Evolutionary conservation across 2,888 invertebrate species (phyloP).

Genomic region (Amblyjoppa proteus): DNA sequence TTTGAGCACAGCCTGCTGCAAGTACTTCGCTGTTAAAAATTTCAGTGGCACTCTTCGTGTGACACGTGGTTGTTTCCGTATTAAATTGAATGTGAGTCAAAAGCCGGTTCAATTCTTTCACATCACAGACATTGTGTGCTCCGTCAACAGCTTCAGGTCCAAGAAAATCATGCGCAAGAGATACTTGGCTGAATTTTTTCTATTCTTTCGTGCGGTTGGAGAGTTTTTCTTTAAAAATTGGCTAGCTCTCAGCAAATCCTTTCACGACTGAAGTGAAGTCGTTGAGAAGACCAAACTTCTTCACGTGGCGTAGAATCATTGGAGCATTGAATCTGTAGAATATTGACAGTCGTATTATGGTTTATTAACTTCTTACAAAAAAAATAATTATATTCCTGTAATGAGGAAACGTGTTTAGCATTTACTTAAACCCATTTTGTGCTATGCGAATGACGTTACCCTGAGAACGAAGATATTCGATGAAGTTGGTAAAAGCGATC

Average conservation of each 20-base stretch:
- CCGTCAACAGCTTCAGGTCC: conserved; percentile 1
- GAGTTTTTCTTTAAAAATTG: conserved; percentile 36
- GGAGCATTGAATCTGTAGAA: conserved; percentile 40
- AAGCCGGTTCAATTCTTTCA: too few relatives aligned
- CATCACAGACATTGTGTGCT: conserved; percentile 36
- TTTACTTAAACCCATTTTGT: conserved; percentile 48
- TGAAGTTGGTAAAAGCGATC: conserved; percentile 35
- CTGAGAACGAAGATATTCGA: conserved; percentile 30
- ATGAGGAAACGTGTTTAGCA: not conserved
- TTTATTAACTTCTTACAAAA: not conserved
- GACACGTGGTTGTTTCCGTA: too few relatives aligned
- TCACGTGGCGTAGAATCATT: conserved; percentile 21
- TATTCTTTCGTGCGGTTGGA: conserved; percentile 21
- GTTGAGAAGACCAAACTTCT: conserved; percentile 14
- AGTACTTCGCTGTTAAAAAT: too few relatives aligned
- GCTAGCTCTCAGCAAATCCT: conserved; percentile 42
- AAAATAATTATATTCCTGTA: not conserved
- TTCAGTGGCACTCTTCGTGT: too few relatives aligned
- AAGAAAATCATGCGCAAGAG: conserved; percentile 46
- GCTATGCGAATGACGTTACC: conserved; percentile 51
- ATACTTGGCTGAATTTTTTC: conserved; percentile 39
- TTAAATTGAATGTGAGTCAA: too few relatives aligned
- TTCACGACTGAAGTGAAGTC: conserved; percentile 36
- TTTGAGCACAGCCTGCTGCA: too few relatives aligned
- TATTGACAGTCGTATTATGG: not conserved